phyloP scores from a whole-genome alignment of 2,888 invertebrate genomes.

The Ctenicera cuprea region DNA sequence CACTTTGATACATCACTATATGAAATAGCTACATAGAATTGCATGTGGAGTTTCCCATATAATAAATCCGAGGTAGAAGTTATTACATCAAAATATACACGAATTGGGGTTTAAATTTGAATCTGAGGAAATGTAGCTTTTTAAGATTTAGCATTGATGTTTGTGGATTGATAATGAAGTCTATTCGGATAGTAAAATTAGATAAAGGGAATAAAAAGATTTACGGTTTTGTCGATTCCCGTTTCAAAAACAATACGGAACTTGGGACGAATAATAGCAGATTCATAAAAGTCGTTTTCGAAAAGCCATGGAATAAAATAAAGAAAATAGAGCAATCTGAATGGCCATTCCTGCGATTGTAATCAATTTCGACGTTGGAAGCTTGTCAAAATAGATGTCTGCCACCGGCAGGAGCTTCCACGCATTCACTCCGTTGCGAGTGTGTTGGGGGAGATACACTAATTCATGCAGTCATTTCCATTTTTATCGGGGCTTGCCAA shows the following conservation, averaged over 20 bases:
- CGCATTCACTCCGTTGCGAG: neutral
- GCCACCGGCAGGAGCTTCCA: constrained; percentile 21
- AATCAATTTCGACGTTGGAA: constrained; percentile 30
- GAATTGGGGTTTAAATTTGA: too few species aligned
- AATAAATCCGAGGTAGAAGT: neutral
- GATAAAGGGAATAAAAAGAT: neutral
- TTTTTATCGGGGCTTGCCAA: constrained; percentile 17
- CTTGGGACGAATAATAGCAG: constrained; percentile 7
- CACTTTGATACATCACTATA: neutral
- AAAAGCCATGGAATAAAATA: constrained; percentile 11
- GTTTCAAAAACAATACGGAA: neutral
- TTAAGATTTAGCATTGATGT: too few species aligned
- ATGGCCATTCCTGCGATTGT: constrained; percentile 29
- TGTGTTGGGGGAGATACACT: constrained; percentile 12
- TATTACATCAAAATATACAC: neutral
- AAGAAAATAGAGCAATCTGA: constrained; percentile 14
- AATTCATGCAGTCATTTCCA: constrained; percentile 22
- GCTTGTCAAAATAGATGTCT: constrained; percentile 35
- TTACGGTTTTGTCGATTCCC: neutral
- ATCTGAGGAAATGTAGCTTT: too few species aligned
- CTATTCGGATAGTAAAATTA: neutral
- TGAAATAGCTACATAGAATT: neutral
- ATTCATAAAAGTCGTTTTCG: constrained; percentile 20
- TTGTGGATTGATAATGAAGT: neutral
- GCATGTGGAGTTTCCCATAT: neutral